phyloP scores from a whole-genome alignment of 2,888 invertebrate species.

The Pseudanteris insignis region DNA sequence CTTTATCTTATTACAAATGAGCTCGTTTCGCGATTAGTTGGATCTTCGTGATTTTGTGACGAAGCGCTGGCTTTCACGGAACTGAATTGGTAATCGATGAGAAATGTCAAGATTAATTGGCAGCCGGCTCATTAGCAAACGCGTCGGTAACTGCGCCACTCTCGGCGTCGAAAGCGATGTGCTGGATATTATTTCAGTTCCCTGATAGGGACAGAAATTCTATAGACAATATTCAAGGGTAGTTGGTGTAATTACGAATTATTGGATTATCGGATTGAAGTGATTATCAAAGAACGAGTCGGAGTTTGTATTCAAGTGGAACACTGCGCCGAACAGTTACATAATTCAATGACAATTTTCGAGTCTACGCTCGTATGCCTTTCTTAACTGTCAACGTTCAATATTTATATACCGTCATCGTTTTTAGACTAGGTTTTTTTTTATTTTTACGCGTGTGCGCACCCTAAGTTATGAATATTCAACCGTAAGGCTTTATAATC shows the following conservation, averaged over 20 bases:
- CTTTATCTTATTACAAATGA: conserved; percentile 39
- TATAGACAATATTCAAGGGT: conserved; percentile 33
- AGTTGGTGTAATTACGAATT: conserved; percentile 42
- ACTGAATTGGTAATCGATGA: conserved; percentile 45
- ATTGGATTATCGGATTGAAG: conserved; percentile 43
- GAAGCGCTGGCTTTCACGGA: conserved; percentile 37
- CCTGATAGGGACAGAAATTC: conserved; percentile 36
- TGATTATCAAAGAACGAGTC: conserved; percentile 37
- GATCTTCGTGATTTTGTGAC: conserved; percentile 41
- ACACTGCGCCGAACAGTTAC: conserved; percentile 12
- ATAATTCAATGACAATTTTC: conserved; percentile 21
- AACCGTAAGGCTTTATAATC: too few species aligned
- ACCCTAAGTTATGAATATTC: too few species aligned
- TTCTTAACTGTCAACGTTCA: background rate
- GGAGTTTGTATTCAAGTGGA: conserved; percentile 24
- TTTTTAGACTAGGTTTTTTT: background rate
- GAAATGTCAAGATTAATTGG: conserved; percentile 47
- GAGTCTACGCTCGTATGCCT: conserved; percentile 2
- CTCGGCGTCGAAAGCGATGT: conserved; percentile 44
- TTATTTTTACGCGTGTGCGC: background rate
- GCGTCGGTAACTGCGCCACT: conserved; percentile 42
- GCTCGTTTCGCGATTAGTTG: conserved; percentile 41
- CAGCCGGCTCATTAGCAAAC: conserved; percentile 46
- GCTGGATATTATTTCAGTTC: conserved; percentile 45
- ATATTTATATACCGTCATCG: conserved; percentile 3